Conservation (phyloP, 2,113 vertebrate species). For the Dipodomys stephensi region DNA sequence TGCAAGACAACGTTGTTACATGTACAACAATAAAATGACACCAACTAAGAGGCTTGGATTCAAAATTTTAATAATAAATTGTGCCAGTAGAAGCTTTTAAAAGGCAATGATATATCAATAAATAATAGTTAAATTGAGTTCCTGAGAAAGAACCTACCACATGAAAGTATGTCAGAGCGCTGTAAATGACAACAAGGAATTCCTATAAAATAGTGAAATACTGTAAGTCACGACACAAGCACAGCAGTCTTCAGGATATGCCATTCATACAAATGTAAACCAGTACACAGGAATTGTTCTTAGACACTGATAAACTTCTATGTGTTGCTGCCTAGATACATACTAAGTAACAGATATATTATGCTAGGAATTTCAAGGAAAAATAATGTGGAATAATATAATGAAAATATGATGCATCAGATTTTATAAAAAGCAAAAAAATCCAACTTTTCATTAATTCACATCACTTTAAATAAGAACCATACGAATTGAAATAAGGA, state of each 20-base stretch:
- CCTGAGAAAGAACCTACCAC: constrained; percentile 93
- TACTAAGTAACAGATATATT: constrained; percentile 85
- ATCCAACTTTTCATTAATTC: constrained; percentile 85
- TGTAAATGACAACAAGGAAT: constrained; percentile 87
- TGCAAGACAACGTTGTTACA: not conserved
- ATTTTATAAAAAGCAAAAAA: constrained; percentile 86
- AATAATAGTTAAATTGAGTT: constrained; percentile 93
- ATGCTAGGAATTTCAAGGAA: constrained; percentile 83
- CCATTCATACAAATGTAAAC: constrained; percentile 96
- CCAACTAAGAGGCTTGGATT: constrained; percentile 32
- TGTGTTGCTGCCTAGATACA: constrained; percentile 85
- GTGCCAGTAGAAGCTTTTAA: constrained; percentile 91
- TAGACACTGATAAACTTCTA: constrained; percentile 84
- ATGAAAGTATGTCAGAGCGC: constrained; percentile 87
- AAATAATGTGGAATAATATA: constrained; percentile 87
- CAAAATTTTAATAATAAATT: constrained; percentile 89
- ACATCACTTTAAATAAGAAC: constrained; percentile 87
- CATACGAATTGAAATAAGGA: constrained; percentile 87
- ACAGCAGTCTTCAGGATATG: constrained; percentile 92
- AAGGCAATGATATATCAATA: constrained; percentile 92
- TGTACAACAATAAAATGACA: not conserved
- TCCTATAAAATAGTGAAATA: constrained; percentile 88
- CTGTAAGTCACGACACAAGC: constrained; percentile 94
- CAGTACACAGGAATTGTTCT: constrained; percentile 88
- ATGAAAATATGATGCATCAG: constrained; percentile 81